Base-by-base conservation (phyloP, 2,888 invertebrate genomes). In the Leucophenga montana region DNA sequence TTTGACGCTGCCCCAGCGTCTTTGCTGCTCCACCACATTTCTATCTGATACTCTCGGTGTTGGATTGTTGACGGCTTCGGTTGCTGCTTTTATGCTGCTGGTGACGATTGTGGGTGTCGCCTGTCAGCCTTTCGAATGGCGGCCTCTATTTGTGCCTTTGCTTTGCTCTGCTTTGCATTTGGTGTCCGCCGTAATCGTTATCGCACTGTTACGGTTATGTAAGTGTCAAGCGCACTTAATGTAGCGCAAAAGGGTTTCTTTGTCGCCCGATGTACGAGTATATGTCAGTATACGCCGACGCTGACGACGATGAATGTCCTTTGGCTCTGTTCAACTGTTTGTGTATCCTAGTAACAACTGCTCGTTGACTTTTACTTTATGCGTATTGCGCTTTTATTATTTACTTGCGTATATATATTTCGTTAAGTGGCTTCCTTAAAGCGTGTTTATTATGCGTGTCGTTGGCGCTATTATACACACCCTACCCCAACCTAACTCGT, bases 171-270 rank as follows among this genome's bases (percentile, higher is more conserved):
- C 70, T 31, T 69, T 71, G 71, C 66, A 68, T 62, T 68, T 56
- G 71, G 68, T 74, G 69, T 69, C 77, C 82, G 78, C 74, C 77
- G 82, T 77, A 83, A 84, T 83, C 85, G 85, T 85, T 86, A 86
- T 85, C 85, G 85, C 81, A 72, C 74, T 83, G 82, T 85, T 85
- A 85, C 82, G 85, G 80, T 86, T 85, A 80, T 86, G 79, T 85
- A 84, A 85, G 82, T 85, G 85, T 82, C 85, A 85, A 83, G 85
- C 83, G 71, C 71, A 79, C 77, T 83, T 80, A 86, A 57, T 33
- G 33, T 57, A 31, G 57, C 31, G 57, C 57, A 57, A 57, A 64
- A 48, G 64, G 64, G 64, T 64, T 64, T 20, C 27, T 22, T 5
- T n/a, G n/a, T 33, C 8, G 39, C 56, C 14, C 11, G 39, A 11